Evolutionary conservation across 2,113 vertebrate species (phyloP).

Genomic region (Salvelinus alpinus): DNA sequence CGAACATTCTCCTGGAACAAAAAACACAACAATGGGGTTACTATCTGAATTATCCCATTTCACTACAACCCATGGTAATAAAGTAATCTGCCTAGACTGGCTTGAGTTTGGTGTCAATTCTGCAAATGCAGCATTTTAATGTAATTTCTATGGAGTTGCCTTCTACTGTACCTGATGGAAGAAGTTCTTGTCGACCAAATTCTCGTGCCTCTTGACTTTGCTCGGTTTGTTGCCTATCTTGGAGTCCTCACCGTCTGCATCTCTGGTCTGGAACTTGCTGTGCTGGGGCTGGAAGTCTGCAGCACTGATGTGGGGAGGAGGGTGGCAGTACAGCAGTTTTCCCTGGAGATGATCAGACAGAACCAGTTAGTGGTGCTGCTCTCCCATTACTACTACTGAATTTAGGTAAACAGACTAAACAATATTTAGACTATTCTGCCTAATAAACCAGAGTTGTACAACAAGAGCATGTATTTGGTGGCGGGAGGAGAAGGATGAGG

Average conservation of each 20-base stretch:
- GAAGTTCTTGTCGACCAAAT: constrained; percentile 89
- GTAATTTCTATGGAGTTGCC: too few species aligned
- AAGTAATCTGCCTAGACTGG: too few species aligned
- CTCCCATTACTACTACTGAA: neutral
- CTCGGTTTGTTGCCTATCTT: constrained; percentile 45
- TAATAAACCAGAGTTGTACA: neutral
- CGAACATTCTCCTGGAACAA: constrained; percentile 84
- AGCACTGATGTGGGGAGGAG: constrained; percentile 81
- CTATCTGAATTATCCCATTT: neutral
- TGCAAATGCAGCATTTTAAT: too few species aligned
- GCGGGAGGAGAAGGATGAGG: neutral
- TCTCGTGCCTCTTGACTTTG: constrained; percentile 87
- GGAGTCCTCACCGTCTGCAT: constrained; percentile 4
- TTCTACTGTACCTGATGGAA: constrained; percentile 85
- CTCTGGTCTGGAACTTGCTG: constrained; percentile 42
- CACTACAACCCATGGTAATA: neutral
- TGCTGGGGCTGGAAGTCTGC: constrained; percentile 86
- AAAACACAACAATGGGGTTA: neutral
- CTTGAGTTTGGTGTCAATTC: too few species aligned
- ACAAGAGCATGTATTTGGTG: neutral
- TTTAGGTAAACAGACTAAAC: neutral
- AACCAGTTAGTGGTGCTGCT: neutral
- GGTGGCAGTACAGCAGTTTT: constrained; percentile 90
- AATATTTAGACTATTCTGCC: neutral
- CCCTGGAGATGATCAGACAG: constrained; percentile 72